Percentiles rank a stretch among this genome's conserved stretches.
Evolutionary conservation across 1,140 invertebrate genomes (phyloP).

Genomic region (Cydia strobilella): DNA sequence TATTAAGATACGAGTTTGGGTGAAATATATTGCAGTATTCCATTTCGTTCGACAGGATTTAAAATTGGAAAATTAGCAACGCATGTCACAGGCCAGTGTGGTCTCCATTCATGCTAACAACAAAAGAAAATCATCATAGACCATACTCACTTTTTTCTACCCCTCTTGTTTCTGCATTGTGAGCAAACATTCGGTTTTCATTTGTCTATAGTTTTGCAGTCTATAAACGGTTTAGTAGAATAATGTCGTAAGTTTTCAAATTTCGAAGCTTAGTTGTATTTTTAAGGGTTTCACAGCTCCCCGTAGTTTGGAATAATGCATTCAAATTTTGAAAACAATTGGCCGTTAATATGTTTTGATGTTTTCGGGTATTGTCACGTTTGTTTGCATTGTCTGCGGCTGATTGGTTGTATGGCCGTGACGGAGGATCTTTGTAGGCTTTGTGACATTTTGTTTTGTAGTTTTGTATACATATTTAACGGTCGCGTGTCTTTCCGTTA

Average conservation of each 20-base stretch:
- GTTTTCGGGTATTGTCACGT: conserved; percentile 60
- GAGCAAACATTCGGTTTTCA: conserved; percentile 60
- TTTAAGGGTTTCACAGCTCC: conserved; percentile 56
- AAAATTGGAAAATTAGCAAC: conserved; percentile 73
- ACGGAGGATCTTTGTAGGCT: conserved; percentile 48
- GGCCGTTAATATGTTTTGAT: conserved; percentile 75
- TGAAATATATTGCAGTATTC: not conserved
- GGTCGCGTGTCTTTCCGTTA: conserved; percentile 41
- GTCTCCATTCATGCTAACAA: conserved; percentile 61
- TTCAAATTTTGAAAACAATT: conserved; percentile 70
- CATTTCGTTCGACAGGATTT: conserved; percentile 41
- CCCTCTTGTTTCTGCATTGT: conserved; percentile 58
- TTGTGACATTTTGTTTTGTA: conserved; percentile 48
- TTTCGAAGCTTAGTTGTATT: not conserved
- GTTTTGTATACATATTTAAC: conserved; percentile 42
- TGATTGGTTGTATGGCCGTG: conserved; percentile 59
- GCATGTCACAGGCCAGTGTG: conserved; percentile 62
- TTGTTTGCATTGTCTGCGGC: conserved; percentile 51
- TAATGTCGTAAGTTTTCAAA: not conserved
- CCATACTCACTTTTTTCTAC: conserved; percentile 45
- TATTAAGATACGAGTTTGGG: not conserved
- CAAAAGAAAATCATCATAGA: conserved; percentile 48
- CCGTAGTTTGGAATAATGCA: conserved; percentile 63
- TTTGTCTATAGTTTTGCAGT: conserved; percentile 49
- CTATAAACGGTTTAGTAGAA: conserved; percentile 39